These are phyloP conservation scores for Aphelenchoides besseyi DNA, from an alignment of 1,140 invertebrate species.

Conservation along the genomic window DNA sequence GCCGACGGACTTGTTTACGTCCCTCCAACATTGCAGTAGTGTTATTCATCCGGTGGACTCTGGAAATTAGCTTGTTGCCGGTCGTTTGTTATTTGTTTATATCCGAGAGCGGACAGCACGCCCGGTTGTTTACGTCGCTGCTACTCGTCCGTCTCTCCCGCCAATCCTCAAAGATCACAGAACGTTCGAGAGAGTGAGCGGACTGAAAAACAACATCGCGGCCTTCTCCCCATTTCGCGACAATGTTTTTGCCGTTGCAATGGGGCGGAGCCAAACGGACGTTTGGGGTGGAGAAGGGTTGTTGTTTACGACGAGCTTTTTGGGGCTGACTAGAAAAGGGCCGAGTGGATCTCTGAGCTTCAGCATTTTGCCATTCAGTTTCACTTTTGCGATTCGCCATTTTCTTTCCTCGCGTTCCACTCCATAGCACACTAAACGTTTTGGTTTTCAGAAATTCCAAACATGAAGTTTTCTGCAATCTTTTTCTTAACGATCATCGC, in stretches of 20 bases:
- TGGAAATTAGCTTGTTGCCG: too few species aligned
- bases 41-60: too few species aligned
- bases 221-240: background rate
- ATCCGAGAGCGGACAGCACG: background rate
- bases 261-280: background rate
- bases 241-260: background rate
- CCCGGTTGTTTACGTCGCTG: too few species aligned
- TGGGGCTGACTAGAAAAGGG: background rate
- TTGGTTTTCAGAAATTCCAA: background rate
- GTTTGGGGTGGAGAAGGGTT: background rate
- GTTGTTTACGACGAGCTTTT: background rate
- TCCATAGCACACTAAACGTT: background rate
- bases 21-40: too few species aligned
- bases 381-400: background rate
- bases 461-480: background rate
- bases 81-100: constrained; percentile 6
- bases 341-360: background rate
- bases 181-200: constrained; percentile 2
- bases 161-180: background rate
- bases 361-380: background rate
- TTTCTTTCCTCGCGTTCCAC: background rate
- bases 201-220: background rate
- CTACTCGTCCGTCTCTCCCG: too few species aligned
- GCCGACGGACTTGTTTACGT: background rate
- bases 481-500: background rate